A percentile compares a stretch with the other conserved stretches of the same genome.
Evolutionary conservation across 2,797 vertebrate genomes (phyloP).

Genomic region (Caiman crocodilus): DNA sequence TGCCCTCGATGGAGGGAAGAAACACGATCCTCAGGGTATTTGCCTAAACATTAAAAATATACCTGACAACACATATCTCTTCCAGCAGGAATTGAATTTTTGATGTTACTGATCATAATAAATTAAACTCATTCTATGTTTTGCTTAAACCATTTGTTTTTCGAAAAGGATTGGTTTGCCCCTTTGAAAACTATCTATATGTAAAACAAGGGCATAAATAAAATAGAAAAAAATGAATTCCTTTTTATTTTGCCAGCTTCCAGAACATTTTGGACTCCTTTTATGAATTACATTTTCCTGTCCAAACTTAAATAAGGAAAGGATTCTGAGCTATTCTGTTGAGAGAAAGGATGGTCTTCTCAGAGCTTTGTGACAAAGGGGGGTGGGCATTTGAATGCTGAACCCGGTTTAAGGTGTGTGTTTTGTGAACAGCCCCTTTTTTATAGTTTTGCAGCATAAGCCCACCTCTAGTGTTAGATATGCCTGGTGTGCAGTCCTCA

Average conservation of each 20-base stretch:
- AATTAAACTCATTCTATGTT: slow-evolving; percentile 50
- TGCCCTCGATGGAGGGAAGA: neutral
- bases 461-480: neutral
- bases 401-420: neutral
- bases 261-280: neutral
- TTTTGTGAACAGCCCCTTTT: neutral
- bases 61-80: neutral
- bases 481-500: neutral
- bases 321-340: neutral
- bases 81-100: slow-evolving; percentile 15
- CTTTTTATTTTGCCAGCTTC: slow-evolving; percentile 8
- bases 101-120: slow-evolving; percentile 26
- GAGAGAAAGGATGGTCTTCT: neutral
- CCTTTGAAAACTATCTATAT: neutral
- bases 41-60: slow-evolving; percentile 12
- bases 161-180: slow-evolving; percentile 5
- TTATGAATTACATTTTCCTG: neutral
- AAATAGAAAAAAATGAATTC: slow-evolving; percentile 4
- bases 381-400: neutral
- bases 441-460: neutral
- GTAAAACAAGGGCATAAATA: slow-evolving; percentile 32
- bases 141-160: slow-evolving; percentile 35
- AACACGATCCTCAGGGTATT: neutral
- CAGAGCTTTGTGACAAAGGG: neutral
- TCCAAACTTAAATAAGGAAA: neutral